These are phyloP conservation scores for Halocaridina rubra DNA, from an alignment of 2,888 invertebrate genomes.

Conservation along the genomic window DNA sequence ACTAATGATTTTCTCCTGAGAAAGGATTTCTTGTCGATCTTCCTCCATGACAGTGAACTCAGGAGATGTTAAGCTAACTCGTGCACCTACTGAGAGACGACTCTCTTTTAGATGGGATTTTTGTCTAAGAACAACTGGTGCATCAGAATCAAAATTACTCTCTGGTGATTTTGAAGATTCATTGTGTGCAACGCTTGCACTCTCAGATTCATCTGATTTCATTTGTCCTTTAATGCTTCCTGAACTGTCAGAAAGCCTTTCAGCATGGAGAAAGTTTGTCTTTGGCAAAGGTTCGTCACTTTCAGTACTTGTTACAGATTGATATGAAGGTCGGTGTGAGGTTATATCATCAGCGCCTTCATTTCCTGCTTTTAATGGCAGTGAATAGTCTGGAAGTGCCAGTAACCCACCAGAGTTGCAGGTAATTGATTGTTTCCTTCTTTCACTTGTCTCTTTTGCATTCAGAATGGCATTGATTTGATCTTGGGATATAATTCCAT, in stretches of 20 bases:
- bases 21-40: not conserved
- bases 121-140: not conserved
- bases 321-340: slow-evolving; percentile 1
- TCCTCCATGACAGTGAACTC: slow-evolving; percentile 53
- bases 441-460: slow-evolving; percentile 17
- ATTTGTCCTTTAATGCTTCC: not conserved
- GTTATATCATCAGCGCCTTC: not conserved
- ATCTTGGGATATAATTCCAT: slow-evolving; percentile 23
- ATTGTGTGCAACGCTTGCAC: not conserved
- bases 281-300: slow-evolving; percentile 47
- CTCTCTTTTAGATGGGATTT: slow-evolving; percentile 9
- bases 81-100: not conserved
- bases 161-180: not conserved
- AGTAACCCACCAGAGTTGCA: not conserved
- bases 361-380: not conserved
- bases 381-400: not conserved
- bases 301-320: slow-evolving; percentile 39
- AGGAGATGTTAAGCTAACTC: slow-evolving; percentile 37
- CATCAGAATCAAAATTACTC: not conserved
- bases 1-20: not conserved
- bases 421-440: not conserved
- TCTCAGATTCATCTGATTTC: not conserved
- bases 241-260: slow-evolving; percentile 25
- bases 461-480: slow-evolving; percentile 37
- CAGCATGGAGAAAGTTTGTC: slow-evolving; percentile 36